Conservation (phyloP, 2,888 invertebrate genomes). For the Metalampra italica region DNA sequence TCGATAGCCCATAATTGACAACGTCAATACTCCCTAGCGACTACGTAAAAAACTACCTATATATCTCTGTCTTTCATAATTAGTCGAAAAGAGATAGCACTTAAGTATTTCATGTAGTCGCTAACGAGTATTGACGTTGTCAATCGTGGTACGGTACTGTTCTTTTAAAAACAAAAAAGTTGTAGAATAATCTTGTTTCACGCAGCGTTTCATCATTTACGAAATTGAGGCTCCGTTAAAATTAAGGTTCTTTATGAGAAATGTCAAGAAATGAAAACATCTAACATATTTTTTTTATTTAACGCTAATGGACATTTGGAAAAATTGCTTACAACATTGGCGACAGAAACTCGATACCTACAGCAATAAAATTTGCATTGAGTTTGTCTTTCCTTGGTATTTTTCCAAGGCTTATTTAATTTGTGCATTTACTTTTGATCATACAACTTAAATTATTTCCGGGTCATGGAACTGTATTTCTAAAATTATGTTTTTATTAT, state of each 20-base stretch:
- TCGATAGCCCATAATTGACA: no score
- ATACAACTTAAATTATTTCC: no score
- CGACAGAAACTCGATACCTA: conserved; percentile 2
- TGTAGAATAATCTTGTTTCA: neutral
- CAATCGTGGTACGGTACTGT: no score
- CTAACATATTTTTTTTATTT: conserved; percentile 27
- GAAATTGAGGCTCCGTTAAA: conserved; percentile 18
- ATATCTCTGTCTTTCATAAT: no score
- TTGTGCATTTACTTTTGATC: no score
- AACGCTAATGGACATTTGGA: conserved; percentile 20
- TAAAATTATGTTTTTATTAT: no score
- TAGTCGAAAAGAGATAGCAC: no score
- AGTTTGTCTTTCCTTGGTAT: neutral
- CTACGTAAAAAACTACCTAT: no score
- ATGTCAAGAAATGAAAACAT: conserved; percentile 22
- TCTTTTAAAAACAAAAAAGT: neutral
- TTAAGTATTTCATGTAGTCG: no score
- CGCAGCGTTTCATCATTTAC: conserved; percentile 11
- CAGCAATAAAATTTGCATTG: neutral
- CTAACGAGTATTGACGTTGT: no score
- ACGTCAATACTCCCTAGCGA: no score
- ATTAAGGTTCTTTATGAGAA: conserved; percentile 12
- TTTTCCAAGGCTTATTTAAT: neutral
- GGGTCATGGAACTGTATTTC: no score
- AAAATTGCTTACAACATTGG: conserved; percentile 2